Conservation (phyloP, 2,888 invertebrate species). For the Globia sparganii region DNA sequence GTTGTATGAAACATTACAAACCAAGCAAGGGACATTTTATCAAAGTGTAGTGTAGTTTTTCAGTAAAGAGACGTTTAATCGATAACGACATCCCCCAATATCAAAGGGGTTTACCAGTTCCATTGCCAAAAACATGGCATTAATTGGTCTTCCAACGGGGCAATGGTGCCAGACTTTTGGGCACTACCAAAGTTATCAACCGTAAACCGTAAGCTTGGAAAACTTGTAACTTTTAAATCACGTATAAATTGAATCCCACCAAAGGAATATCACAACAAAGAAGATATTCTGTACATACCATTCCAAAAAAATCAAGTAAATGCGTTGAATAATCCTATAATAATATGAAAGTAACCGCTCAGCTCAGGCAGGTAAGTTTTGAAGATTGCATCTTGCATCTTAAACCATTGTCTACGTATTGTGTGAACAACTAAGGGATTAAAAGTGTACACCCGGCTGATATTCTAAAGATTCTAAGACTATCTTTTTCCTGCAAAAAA, state of each 20-base stretch:
- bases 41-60: too few species aligned
- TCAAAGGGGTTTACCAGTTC: too few species aligned
- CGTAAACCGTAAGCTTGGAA: constrained; percentile 1
- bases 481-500: constrained; percentile 21
- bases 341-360: constrained; percentile 18
- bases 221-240: not conserved
- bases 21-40: not conserved
- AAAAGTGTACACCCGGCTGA: constrained; percentile 33
- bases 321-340: constrained; percentile 7
- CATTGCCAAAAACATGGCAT: not conserved
- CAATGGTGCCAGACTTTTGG: not conserved
- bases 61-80: not conserved
- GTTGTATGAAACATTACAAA: not conserved
- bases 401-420: constrained; percentile 36
- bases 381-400: constrained; percentile 49
- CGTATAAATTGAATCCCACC: constrained; percentile 5
- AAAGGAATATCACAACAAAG: constrained; percentile 24
- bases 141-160: not conserved
- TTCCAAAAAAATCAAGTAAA: constrained; percentile 17
- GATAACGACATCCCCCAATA: not conserved
- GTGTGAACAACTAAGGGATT: constrained; percentile 40
- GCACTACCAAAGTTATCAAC: not conserved
- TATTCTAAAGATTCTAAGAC: constrained; percentile 42
- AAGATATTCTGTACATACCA: not conserved
- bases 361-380: constrained; percentile 16